Conservation (phyloP, 2,888 invertebrate species). For the Pyrrhia umbra region DNA sequence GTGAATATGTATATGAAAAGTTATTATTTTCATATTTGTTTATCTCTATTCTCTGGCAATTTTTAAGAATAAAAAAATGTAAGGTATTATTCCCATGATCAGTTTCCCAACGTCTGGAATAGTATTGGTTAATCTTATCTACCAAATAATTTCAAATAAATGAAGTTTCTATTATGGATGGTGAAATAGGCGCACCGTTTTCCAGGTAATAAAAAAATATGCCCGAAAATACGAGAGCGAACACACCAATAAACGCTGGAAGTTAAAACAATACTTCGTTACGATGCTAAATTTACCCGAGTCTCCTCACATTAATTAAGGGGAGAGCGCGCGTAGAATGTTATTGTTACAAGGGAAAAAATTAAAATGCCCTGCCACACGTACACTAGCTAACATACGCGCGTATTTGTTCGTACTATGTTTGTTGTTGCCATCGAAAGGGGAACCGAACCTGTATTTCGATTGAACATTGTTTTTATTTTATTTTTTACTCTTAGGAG, state of each 20-base stretch:
- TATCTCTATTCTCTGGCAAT: too few species aligned
- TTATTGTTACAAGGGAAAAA: constrained; percentile 57
- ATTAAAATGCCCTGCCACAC: constrained; percentile 44
- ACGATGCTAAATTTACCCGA: constrained; percentile 50
- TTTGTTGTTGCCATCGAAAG: constrained; percentile 33
- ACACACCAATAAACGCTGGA: constrained; percentile 28
- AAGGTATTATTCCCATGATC: too few species aligned
- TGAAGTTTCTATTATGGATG: too few species aligned
- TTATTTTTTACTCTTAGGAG: constrained; percentile 36
- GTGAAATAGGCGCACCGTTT: too few species aligned
- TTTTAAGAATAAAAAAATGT: too few species aligned
- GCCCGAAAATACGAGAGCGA: constrained; percentile 10
- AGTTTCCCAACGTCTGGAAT: too few species aligned
- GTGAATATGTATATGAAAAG: too few species aligned
- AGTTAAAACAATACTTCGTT: constrained; percentile 63
- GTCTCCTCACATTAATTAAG: constrained; percentile 58
- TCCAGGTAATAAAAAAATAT: not conserved
- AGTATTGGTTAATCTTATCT: too few species aligned
- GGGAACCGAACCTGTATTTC: constrained; percentile 19
- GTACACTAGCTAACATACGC: constrained; percentile 16
- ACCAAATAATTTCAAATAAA: too few species aligned
- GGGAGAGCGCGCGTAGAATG: constrained; percentile 50
- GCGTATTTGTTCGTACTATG: constrained; percentile 22
- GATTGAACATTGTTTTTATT: constrained; percentile 12
- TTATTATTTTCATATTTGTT: too few species aligned